A percentile compares a stretch with the other conserved stretches of the same genome.
Evolutionary conservation across 2,113 vertebrate species (phyloP).

Genomic region (Myocastor coypus): DNA sequence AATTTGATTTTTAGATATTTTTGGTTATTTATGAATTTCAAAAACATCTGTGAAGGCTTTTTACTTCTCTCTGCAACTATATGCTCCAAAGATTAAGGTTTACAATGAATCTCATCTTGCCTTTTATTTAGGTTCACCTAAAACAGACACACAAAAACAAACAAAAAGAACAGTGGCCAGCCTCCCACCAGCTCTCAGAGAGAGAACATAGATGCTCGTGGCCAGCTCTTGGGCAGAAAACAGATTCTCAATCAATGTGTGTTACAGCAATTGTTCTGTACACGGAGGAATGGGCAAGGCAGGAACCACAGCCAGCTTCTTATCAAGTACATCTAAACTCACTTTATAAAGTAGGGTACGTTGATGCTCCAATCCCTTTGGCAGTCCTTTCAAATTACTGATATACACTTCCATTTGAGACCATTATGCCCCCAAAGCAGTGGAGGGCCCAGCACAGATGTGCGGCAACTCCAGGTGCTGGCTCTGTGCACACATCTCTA

Average conservation of each 20-base stretch:
- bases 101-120: neutral
- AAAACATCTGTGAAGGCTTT: neutral
- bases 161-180: neutral
- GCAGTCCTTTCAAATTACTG: neutral
- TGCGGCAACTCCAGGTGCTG: neutral
- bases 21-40: neutral
- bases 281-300: neutral
- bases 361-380: neutral
- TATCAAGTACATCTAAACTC: neutral
- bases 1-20: constrained; percentile 29
- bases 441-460: neutral
- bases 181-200: neutral
- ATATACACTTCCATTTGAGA: neutral
- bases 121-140: neutral
- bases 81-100: neutral
- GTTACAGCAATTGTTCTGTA: neutral
- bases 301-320: neutral
- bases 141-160: neutral
- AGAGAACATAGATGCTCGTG: neutral
- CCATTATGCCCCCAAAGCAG: neutral
- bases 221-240: neutral
- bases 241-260: neutral
- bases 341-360: neutral
- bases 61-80: neutral
- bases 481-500: neutral